Evolutionary conservation across 1,140 invertebrate genomes (phyloP).

Genomic region (Drosophila parvula): DNA sequence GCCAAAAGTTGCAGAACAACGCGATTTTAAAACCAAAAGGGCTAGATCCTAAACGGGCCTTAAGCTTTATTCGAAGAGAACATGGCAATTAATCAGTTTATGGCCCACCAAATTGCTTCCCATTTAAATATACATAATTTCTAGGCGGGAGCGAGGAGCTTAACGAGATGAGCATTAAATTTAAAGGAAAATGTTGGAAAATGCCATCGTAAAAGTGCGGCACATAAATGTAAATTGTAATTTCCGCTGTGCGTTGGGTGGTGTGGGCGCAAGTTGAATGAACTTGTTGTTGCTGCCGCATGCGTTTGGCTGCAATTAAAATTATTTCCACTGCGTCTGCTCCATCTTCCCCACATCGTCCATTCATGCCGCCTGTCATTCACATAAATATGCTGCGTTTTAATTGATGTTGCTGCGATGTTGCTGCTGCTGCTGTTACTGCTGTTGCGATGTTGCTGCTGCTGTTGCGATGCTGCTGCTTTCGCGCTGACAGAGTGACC

Average conservation of each 20-base stretch:
- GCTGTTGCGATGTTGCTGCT: constrained; percentile 7
- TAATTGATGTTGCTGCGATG: constrained; percentile 68
- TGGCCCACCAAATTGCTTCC: constrained; percentile 38
- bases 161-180: constrained; percentile 55
- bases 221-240: constrained; percentile 63
- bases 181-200: constrained; percentile 49
- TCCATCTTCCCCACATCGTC: constrained; percentile 33
- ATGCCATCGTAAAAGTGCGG: constrained; percentile 62
- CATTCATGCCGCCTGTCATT: constrained; percentile 72
- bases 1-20: constrained; percentile 27
- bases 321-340: constrained; percentile 57
- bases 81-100: constrained; percentile 38
- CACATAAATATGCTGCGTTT: constrained; percentile 59
- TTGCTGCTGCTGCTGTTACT: constrained; percentile 1
- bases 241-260: constrained; percentile 40
- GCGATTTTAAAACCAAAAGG: neutral
- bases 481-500: constrained; percentile 74
- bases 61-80: neutral
- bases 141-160: constrained; percentile 28
- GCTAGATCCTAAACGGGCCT: neutral
- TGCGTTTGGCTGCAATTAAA: constrained; percentile 77
- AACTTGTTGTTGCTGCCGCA: constrained; percentile 63
- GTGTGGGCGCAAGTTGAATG: constrained; percentile 61
- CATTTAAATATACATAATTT: constrained; percentile 40
- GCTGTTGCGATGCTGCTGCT: constrained; percentile 2